phyloP scores from a whole-genome alignment of 2,888 invertebrate genomes.

The Cosmia pyralina region DNA sequence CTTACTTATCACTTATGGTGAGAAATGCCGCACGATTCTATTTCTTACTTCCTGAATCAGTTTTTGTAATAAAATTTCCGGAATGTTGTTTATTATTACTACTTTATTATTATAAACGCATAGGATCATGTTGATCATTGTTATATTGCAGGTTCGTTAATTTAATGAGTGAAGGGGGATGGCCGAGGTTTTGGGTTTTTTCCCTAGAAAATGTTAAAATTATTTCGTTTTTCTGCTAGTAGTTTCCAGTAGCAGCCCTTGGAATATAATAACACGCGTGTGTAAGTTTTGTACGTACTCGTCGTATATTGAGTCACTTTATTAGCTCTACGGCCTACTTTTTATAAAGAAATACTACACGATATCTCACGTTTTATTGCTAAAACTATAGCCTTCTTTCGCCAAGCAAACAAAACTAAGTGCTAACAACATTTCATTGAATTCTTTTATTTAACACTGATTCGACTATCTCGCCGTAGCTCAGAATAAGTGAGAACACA shows the following conservation, averaged over 20 bases:
- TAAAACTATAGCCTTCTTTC: background rate
- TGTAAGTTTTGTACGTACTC: background rate
- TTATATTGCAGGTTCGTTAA: background rate
- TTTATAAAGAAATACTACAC: background rate
- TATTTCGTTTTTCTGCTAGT: background rate
- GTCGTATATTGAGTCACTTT: background rate
- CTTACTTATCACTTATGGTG: conserved; percentile 18
- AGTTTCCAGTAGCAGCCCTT: background rate
- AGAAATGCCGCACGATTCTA: conserved; percentile 4
- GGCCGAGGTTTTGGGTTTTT: background rate
- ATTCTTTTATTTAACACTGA: background rate
- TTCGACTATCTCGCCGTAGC: background rate
- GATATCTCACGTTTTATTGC: conserved; percentile 3
- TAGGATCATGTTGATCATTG: background rate
- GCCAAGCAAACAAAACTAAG: background rate
- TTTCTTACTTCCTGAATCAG: conserved; percentile 1
- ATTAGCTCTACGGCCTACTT: background rate
- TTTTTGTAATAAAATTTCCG: background rate
- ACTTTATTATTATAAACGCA: no score
- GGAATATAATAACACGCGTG: background rate
- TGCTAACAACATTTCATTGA: conserved; percentile 5
- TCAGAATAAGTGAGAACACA: conserved; percentile 10
- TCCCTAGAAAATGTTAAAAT: background rate
- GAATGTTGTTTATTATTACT: background rate
- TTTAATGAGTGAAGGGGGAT: background rate